Conservation (phyloP, 2,797 vertebrate genomes). For the Bradypus variegatus region DNA sequence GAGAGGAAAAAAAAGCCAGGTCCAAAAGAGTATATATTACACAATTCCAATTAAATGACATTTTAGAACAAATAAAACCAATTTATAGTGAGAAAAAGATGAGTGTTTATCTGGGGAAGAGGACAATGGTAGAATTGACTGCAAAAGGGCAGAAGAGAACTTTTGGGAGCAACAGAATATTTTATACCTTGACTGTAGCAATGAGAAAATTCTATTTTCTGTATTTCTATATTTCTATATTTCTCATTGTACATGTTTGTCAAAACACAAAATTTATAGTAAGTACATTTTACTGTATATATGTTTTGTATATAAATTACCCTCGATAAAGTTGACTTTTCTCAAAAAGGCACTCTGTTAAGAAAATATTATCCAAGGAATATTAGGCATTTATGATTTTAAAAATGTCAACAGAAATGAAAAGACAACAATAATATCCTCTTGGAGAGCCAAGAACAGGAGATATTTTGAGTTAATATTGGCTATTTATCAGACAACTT, state of each 20-base stretch:
- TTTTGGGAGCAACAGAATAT: background rate
- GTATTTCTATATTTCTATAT: too few species aligned
- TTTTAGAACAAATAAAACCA: slow-evolving; percentile 12
- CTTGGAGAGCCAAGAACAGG: slow-evolving; percentile 8
- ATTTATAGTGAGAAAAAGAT: background rate
- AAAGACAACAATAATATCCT: background rate
- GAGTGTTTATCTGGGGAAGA: background rate
- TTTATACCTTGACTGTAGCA: background rate
- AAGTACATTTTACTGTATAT: background rate
- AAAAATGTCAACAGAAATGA: slow-evolving; percentile 6
- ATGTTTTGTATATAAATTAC: background rate
- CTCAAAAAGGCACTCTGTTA: background rate
- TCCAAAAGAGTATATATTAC: background rate
- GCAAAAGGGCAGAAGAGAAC: background rate
- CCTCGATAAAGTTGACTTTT: background rate
- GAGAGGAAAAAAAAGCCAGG: slow-evolving; percentile 16
- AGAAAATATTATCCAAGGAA: slow-evolving; percentile 1
- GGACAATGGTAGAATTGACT: background rate
- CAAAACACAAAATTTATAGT: slow-evolving; percentile 38
- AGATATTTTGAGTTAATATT: slow-evolving; percentile 7
- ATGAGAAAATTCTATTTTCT: background rate
- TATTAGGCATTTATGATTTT: background rate
- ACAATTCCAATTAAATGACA: slow-evolving; percentile 18
- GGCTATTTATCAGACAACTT: background rate
- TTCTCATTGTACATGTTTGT: background rate